Percentiles rank a stretch among this genome's conserved stretches.
These are phyloP conservation scores for Coturnix japonica DNA, from an alignment of 2,113 vertebrate species.

Conservation along the genomic window DNA sequence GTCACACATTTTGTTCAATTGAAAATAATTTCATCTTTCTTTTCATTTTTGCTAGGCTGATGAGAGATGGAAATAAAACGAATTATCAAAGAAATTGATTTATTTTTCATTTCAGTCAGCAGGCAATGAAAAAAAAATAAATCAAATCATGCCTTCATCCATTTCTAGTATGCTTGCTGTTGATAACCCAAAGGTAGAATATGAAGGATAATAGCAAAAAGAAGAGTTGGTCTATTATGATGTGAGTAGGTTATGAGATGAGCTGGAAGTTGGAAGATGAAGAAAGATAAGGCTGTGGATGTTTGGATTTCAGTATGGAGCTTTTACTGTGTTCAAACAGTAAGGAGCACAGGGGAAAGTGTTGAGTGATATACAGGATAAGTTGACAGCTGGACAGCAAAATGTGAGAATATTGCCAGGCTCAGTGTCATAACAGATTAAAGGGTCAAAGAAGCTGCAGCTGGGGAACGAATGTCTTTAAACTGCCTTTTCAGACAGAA, in stretches of 20 bases:
- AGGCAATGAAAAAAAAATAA: not conserved
- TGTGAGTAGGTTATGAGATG: rapidly evolving
- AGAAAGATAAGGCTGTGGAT: not conserved
- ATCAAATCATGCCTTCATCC: not conserved
- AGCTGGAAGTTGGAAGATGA: not conserved
- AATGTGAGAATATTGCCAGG: not conserved
- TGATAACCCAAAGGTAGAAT: not conserved
- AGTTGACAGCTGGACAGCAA: not conserved
- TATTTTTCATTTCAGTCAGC: not conserved
- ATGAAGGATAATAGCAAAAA: not conserved
- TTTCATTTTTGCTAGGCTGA: not conserved
- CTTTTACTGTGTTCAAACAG: not conserved
- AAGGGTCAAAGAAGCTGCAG: not conserved
- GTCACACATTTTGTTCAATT: not conserved
- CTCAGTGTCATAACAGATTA: rapidly evolving
- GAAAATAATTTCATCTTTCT: not conserved
- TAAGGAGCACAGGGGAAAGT: not conserved
- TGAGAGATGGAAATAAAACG: constrained; percentile 9
- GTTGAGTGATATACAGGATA: not conserved
- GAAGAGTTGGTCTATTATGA: not conserved
- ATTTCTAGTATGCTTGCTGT: not conserved
- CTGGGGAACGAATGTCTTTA: not conserved
- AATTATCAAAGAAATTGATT: not conserved
- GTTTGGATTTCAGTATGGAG: not conserved
- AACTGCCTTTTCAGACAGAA: not conserved